Base-by-base conservation (phyloP, 2,797 vertebrate species). In the Parotocinclus haroldoi region DNA sequence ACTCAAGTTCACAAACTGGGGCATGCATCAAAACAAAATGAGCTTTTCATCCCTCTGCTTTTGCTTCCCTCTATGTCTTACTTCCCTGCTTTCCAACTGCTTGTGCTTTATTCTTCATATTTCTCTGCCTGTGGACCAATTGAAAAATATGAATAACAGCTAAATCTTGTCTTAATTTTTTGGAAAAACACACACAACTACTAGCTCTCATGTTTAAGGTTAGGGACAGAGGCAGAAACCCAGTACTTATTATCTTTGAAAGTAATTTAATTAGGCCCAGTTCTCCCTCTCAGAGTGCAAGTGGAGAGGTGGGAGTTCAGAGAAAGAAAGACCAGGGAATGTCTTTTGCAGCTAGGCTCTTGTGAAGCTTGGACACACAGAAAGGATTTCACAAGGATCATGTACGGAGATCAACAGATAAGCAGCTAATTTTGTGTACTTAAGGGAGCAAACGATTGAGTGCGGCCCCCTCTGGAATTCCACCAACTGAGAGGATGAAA, bases 371-470 rank as follows among this genome's bases (percentile, higher is more conserved):
- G 91, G 89, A 90, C 78, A 77, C 84, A 81, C 82, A 85, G 87
- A 89, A 83, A 90, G 89, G 91, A 92, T 93, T 93, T 93, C 91
- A 91, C 89, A 89, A 90, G 92, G 94, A 93, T 95, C 92, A 93
- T 95, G 93, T 93, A 93, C 89, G 76, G 91, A 96, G 94, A 98
- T 96, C 93, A 95, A 92, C 94, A 83, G 93, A 95, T 95, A 95
- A 96, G 94, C 91, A 94, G 92, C 89, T 95, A 93, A 96, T 96
- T 96, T 95, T 95, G 90, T 93, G 91, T 94, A 95, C 93, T 95
- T 95, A 94, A 89, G 90, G 89, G 90, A 94, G 91, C 88, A 92
- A 95, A 92, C 77, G 89, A 91, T 91, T 65, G 76, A 48, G 17
- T 9, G 10, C 44, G 36, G 55, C 76, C 87, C 91, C 88, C 89